Evolutionary conservation across 2,113 vertebrate species (phyloP).

Genomic region (Actinemys pallida): DNA sequence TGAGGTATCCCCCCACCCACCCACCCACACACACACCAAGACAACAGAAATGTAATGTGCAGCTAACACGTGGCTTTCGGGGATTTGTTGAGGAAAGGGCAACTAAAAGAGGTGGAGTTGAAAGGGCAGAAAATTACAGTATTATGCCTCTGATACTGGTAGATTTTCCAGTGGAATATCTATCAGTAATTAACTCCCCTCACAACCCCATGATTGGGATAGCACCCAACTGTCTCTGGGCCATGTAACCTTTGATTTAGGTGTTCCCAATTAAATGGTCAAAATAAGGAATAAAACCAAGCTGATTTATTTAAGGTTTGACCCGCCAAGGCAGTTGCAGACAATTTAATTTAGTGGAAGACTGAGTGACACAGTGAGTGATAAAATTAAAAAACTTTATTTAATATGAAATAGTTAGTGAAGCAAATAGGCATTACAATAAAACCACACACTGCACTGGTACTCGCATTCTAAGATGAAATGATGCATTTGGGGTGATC

Average conservation of each 20-base stretch:
- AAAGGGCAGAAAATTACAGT: not conserved
- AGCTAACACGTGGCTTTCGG: slow-evolving; percentile 2
- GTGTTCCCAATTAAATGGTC: not conserved
- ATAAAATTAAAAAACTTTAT: not conserved
- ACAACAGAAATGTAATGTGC: slow-evolving; percentile 8
- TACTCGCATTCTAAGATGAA: not conserved
- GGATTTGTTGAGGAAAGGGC: slow-evolving; percentile 5
- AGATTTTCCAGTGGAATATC: not conserved
- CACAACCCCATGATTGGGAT: not conserved
- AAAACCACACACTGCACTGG: not conserved
- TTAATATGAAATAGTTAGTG: not conserved
- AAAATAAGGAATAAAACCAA: not conserved
- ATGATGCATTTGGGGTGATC: not conserved
- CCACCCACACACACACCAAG: not conserved
- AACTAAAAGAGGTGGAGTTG: not conserved
- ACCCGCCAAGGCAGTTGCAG: not conserved
- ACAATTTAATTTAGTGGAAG: not conserved
- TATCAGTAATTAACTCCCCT: not conserved
- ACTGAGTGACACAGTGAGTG: not conserved
- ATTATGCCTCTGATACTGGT: not conserved
- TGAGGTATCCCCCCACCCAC: not conserved
- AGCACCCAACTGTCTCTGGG: not conserved
- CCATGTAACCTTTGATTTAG: not conserved
- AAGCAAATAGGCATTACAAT: not conserved
- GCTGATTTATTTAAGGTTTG: not conserved